Conservation (phyloP, 92 coral and sea anemone species). For the Parazoanthus swiftii region DNA sequence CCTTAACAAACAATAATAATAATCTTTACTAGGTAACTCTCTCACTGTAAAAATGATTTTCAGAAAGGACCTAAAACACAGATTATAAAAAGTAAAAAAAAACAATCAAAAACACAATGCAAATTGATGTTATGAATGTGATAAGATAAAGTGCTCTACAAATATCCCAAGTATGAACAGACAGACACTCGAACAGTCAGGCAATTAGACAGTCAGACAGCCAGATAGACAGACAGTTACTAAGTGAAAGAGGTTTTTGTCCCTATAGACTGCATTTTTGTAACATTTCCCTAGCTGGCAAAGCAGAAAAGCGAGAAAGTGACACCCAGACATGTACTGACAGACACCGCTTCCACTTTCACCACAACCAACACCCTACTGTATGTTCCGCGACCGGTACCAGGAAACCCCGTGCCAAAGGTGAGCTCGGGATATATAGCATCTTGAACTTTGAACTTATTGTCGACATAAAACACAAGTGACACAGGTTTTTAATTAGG, state of each 20-base stretch:
- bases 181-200: too few relatives aligned
- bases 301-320: constrained; percentile 18
- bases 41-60: too few relatives aligned
- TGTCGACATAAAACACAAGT: background rate
- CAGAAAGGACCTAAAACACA: too few relatives aligned
- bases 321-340: background rate
- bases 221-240: background rate
- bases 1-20: too few relatives aligned
- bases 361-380: constrained; percentile 61
- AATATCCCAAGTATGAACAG: too few relatives aligned
- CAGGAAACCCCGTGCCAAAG: constrained; percentile 67
- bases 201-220: too few relatives aligned
- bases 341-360: constrained; percentile 51
- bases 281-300: background rate
- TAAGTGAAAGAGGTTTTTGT: background rate
- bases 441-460: background rate
- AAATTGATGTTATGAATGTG: too few relatives aligned
- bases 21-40: too few relatives aligned
- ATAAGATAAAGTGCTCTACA: too few relatives aligned
- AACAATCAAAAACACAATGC: too few relatives aligned
- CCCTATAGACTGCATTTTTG: background rate
- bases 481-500: background rate
- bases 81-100: too few relatives aligned
- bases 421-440: constrained; percentile 16
- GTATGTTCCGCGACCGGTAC: constrained; percentile 59